A percentile compares a stretch with the other conserved stretches of the same genome.
These are phyloP conservation scores for Yoshiicerus persimilis DNA, from an alignment of 1,140 invertebrate genomes.

Conservation along the genomic window DNA sequence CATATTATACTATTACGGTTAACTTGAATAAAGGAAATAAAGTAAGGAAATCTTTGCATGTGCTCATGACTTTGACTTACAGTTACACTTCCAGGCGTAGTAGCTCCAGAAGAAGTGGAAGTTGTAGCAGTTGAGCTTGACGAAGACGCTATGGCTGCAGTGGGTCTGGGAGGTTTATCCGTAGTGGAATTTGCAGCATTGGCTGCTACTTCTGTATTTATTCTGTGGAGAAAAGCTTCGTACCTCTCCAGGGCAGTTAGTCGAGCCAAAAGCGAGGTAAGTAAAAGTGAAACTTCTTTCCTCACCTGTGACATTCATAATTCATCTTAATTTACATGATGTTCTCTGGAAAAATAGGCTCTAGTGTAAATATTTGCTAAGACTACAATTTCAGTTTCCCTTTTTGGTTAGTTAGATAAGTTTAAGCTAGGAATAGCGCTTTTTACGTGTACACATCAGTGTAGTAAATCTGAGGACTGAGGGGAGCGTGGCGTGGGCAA, in stretches of 20 bases:
- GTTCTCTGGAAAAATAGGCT: background rate
- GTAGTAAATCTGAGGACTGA: background rate
- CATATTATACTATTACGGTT: background rate
- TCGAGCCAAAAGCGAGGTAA: conserved; percentile 80
- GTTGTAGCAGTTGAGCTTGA: background rate
- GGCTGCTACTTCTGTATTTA: conserved; percentile 54
- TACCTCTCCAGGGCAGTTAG: conserved; percentile 82
- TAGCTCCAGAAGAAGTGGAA: background rate
- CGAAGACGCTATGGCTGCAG: background rate
- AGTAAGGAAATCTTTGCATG: too few relatives aligned
- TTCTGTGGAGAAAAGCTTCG: conserved; percentile 72
- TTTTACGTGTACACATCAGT: background rate
- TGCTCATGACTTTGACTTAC: background rate
- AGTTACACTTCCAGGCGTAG: background rate
- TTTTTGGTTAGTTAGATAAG: background rate
- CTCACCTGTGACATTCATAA: conserved; percentile 59
- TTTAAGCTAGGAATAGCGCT: background rate
- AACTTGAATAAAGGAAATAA: background rate
- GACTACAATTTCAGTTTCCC: background rate
- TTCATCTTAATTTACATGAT: conserved; percentile 11
- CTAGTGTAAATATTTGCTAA: background rate
- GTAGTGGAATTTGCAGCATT: background rate
- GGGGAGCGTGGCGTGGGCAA: background rate
- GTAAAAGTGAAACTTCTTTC: conserved; percentile 77
- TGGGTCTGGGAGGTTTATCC: background rate